Evolutionary conservation across 92 coral and sea anemone genomes (phyloP), one percentile per base, ranked within the genome.

Genomic region (Blastomussa wellsi): DNA sequence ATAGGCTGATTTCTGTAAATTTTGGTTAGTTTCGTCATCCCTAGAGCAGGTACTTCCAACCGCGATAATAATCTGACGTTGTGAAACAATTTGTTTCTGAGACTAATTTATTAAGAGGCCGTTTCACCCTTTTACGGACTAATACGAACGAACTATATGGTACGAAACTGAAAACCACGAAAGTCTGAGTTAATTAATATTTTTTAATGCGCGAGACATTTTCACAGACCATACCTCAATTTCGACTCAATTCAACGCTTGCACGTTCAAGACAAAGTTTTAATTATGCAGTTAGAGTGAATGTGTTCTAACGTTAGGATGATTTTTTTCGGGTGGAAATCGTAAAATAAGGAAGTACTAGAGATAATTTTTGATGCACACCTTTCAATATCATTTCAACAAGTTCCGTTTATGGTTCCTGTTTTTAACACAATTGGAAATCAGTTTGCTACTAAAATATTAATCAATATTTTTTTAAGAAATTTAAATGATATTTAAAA

Each of bases 1-100:
- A 82, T 82, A 51, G 79, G 86, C 5, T 53, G 39, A 13, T 35
- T 24, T n/a, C 19, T 24, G 64, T 44, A 80, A 65, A 79, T 53
- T 31, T 62, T 68, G 52, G 72, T 44, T 28, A 66, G 67, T 69
- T 35, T 37, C 57, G 38, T 71, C 86, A 82, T 17, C 22, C 53
- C 16, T 6, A 10, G 10, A 82, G 33, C 86, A 51, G 86, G 86
- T 82, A 55, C 11, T 38, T 29, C 19, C 33, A 36, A 59, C 28
- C 10, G n/a, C n/a, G 11, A 17, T 4, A 64, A 19, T 13, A 35
- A 29, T 15, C 39, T 26, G 20, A 5, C 39, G n/a, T 38, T 24
- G 10, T 8, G 13, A 29, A 17, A 39, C 7, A 10, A n/a, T 10
- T 36, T 52, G 6, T 20, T 36, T 1, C 7, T 53, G 2, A n/a